Evolutionary conservation across 2,888 invertebrate species (phyloP), one percentile per base, ranked within the genome.

Genomic region (Colostygia pectinataria): DNA sequence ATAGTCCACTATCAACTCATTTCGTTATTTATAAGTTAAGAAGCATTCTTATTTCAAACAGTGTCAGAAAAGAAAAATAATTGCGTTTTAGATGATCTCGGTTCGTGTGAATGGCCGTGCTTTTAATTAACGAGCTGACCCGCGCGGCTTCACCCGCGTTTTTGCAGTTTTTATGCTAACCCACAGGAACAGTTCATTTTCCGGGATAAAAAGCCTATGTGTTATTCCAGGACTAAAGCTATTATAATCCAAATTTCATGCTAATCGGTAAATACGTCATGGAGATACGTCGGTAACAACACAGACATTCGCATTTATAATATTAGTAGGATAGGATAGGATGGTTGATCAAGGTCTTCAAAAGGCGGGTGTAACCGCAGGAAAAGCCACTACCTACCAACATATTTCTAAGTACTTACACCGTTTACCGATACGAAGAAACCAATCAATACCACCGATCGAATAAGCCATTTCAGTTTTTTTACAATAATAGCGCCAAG

Each of bases 371-470:
- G 53, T 49, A 55, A 55, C 51, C 55, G 50, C 57, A 57, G 53
- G 50, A 62, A 61, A 53, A 55, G 43, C 36, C 32, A 51, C 27
- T 41, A 37, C 37, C 9, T 8, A 9, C 39, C 25, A 54, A 61
- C 57, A 61, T 60, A 73, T 72, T 73, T 75, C 73, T 71, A 71
- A 76, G 72, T 71, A 76, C 75, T 68, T 70, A 74, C 77, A 74
- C 75, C 49, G 38, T 74, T 49, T 71, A 75, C 65, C 65, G 61
- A 71, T 80, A 77, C 80, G 69, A 67, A 78, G 83, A 81, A 82
- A 67, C 75, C 74, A 75, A 83, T 83, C 83, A 74, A 78, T 79
- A 67, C 73, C 61, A 68, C 68, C 36, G 47, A 55, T 50, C 51
- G 51, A 54, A 56, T 56, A 56, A 46, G 47, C 41, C 44, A 46